phyloP scores from a whole-genome alignment of 1,140 invertebrate species.

The Drosophila parabipectinata region DNA sequence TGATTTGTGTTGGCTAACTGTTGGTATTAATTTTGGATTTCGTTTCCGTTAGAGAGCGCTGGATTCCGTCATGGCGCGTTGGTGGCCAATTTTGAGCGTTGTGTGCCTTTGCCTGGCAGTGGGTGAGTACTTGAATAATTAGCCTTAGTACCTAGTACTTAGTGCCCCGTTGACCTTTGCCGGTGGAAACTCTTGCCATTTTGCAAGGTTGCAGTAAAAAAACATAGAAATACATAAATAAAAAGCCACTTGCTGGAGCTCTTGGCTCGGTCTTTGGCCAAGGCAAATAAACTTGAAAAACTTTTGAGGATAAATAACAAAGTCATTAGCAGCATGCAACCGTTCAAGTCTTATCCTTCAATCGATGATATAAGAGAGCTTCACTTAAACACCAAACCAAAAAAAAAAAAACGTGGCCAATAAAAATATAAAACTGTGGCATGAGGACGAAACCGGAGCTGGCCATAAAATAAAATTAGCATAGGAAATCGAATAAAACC shows the following conservation, averaged over 20 bases:
- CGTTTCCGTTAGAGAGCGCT: constrained; percentile 56
- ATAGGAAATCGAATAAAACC: constrained; percentile 51
- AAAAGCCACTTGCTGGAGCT: constrained; percentile 11
- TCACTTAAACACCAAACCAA: neutral
- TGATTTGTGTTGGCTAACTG: constrained; percentile 48
- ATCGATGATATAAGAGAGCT: constrained; percentile 34
- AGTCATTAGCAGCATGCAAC: constrained; percentile 69
- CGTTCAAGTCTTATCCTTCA: constrained; percentile 13
- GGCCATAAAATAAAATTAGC: constrained; percentile 63
- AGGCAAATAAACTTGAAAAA: constrained; percentile 66
- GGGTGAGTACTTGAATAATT: constrained; percentile 67
- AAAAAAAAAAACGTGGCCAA: constrained; percentile 37
- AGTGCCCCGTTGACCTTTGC: constrained; percentile 61
- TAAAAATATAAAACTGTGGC: constrained; percentile 56
- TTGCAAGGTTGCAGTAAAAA: constrained; percentile 53
- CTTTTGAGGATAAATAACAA: constrained; percentile 16
- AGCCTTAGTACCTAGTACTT: constrained; percentile 16
- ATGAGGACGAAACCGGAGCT: constrained; percentile 63
- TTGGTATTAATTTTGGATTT: constrained; percentile 11
- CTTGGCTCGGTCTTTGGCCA: constrained; percentile 57
- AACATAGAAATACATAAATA: constrained; percentile 7
- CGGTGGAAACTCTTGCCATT: constrained; percentile 48
- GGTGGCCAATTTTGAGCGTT: constrained; percentile 73
- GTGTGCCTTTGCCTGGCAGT: constrained; percentile 70
- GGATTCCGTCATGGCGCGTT: constrained; percentile 73